Evolutionary conservation across 1,140 invertebrate species (phyloP), one percentile per base, ranked within the genome.

Genomic region (Polyergus mexicanus): DNA sequence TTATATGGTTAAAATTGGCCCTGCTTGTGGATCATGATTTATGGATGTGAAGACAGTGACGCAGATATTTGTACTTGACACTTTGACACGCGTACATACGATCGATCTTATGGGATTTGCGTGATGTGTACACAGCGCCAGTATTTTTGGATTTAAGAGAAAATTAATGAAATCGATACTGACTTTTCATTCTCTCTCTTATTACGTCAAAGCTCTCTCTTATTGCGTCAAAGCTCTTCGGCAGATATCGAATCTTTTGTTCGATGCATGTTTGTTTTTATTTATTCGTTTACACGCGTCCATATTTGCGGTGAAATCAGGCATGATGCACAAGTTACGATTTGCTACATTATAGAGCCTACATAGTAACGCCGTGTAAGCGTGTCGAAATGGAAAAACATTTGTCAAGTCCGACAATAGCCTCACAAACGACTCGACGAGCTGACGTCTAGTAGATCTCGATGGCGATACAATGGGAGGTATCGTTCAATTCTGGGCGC

Each of bases 401-500:
- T 89, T 89, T 89, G 88, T 89, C 88, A 89, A 68, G 25, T 62
- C 22, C 69, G 85, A 90, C 89, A 90, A 90, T 88, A 76, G 71
- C 72, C 65, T 90, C 81, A 88, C 87, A 90, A 90, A 90, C 86
- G 89, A 86, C 75, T 84, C 86, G 81, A 89, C 72, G 65, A 89
- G 88, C 77, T 76, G 84, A 85, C 88, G 65, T 86, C 86, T 87
- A 86, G 86, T 66, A 90, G 89, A 88, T 86, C 86, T 58, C 87
- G 89, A 85, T 68, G 58, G 44, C 51, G 86, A 75, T 68, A 91
- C 88, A 91, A 92, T 91, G 72, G 87, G n/a, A 68, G 76, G 87
- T 90, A 92, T 92, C 91, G 63, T 86, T 91, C 85, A 88, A 91
- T 85, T 87, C 76, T 91, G 86, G 91, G 88, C 87, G 88, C 89